phyloP scores from a whole-genome alignment of 2,797 vertebrate species.

The Sebastiscus tertius region DNA sequence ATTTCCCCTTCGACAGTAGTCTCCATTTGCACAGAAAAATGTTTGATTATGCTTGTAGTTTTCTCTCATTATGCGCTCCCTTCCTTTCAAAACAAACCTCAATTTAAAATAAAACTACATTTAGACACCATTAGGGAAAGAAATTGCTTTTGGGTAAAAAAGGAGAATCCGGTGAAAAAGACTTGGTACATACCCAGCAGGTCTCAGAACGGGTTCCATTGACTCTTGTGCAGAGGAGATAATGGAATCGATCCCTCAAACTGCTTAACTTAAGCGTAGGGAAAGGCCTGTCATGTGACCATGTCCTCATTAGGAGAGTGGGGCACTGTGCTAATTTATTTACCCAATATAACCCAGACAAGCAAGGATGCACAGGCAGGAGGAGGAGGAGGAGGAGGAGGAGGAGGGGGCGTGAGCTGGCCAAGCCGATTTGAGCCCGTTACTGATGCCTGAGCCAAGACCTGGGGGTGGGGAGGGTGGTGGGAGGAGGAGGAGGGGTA shows the following conservation, averaged over 20 bases:
- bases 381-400: neutral
- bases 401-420: conserved; percentile 36
- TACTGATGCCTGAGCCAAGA: conserved; percentile 44
- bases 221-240: conserved; percentile 61
- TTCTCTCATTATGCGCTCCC: conserved; percentile 21
- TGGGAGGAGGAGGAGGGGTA: neutral
- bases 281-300: conserved; percentile 73
- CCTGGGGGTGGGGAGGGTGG: neutral
- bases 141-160: conserved; percentile 19
- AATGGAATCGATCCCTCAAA: conserved; percentile 70
- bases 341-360: conserved; percentile 66
- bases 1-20: conserved; percentile 16
- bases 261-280: conserved; percentile 75
- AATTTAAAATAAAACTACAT: conserved; percentile 24
- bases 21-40: conserved; percentile 41
- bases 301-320: conserved; percentile 67
- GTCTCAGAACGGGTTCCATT: conserved; percentile 71
- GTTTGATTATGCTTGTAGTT: conserved; percentile 15
- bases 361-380: conserved; percentile 35
- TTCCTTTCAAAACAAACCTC: conserved; percentile 38
- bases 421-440: conserved; percentile 63
- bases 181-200: conserved; percentile 70
- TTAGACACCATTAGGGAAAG: conserved; percentile 30
- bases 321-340: conserved; percentile 75
- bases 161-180: conserved; percentile 4